Evolutionary conservation across 2,113 vertebrate species (phyloP).

Genomic region (Osmerus mordax): DNA sequence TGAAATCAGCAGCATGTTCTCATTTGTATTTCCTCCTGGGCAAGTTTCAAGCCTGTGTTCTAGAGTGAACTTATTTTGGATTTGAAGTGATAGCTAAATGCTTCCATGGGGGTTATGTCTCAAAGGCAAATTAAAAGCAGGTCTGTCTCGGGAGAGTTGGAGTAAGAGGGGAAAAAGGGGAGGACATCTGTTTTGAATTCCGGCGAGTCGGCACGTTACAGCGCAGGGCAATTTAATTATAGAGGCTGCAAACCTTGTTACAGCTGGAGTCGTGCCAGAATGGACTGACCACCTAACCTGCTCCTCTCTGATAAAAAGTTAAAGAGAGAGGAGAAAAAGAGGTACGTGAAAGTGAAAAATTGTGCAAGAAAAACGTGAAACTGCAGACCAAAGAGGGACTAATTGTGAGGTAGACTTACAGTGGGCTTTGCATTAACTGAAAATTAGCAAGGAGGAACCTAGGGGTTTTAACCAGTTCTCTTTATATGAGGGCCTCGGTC

Average conservation of each 20-base stretch:
- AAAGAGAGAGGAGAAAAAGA: not conserved
- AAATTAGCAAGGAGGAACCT: too few species aligned
- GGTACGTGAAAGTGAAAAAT: not conserved
- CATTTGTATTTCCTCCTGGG: constrained; percentile 5
- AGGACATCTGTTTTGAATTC: constrained; percentile 67
- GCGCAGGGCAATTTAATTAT: constrained; percentile 57
- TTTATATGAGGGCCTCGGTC: too few species aligned
- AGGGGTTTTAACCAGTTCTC: too few species aligned
- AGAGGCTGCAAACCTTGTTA: constrained; percentile 46
- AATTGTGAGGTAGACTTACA: too few species aligned
- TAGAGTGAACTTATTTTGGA: constrained; percentile 15
- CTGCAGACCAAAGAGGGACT: not conserved
- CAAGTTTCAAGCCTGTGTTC: constrained; percentile 9
- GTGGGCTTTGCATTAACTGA: too few species aligned
- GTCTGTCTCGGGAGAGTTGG: constrained; percentile 33
- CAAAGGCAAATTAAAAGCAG: constrained; percentile 60
- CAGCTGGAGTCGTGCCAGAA: constrained; percentile 49
- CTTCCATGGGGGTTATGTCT: constrained; percentile 31
- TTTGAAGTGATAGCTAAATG: constrained; percentile 24
- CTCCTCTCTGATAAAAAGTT: not conserved
- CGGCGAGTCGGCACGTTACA: constrained; percentile 49
- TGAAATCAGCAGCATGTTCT: not conserved
- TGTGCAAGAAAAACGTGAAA: not conserved
- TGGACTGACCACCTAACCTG: constrained; percentile 20
- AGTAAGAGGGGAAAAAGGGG: constrained; percentile 18